A percentile compares a stretch with the other conserved stretches of the same genome.
These are phyloP conservation scores for Thereva unica DNA, from an alignment of 2,888 invertebrate genomes.

Conservation along the genomic window DNA sequence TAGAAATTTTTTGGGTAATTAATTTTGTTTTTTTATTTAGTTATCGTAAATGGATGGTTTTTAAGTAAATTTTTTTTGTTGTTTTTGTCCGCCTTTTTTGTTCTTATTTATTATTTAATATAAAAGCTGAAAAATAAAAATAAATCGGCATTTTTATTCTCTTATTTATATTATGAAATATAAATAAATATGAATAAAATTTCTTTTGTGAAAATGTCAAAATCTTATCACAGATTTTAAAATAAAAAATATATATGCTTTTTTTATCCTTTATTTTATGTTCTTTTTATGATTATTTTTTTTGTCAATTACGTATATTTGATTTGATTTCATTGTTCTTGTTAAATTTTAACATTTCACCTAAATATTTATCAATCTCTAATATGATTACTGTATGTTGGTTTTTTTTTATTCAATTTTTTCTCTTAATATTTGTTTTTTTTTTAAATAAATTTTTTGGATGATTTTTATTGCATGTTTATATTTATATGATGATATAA, in stretches of 20 bases:
- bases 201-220: conserved; percentile 29
- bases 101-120: conserved; percentile 2
- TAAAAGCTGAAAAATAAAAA: conserved; percentile 11
- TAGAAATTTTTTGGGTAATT: conserved; percentile 19
- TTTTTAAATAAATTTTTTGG: background rate
- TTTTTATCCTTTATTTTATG: conserved; percentile 26
- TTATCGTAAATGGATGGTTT: conserved; percentile 34
- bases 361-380: too few species aligned
- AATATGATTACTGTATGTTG: too few species aligned
- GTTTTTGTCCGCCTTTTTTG: background rate
- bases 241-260: conserved; percentile 37
- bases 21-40: conserved; percentile 18
- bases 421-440: background rate
- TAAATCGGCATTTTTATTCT: background rate
- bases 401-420: too few species aligned
- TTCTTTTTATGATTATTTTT: conserved; percentile 31
- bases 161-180: background rate
- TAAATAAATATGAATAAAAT: background rate
- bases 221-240: conserved; percentile 42
- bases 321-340: conserved; percentile 32
- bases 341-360: conserved; percentile 21
- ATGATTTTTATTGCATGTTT: conserved; percentile 2
- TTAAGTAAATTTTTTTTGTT: background rate
- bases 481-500: background rate
- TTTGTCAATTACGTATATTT: conserved; percentile 39